Percentiles rank a stretch among this genome's conserved stretches.
Conservation (phyloP, 2,797 vertebrate genomes). For the Hemitrygon akajei region DNA sequence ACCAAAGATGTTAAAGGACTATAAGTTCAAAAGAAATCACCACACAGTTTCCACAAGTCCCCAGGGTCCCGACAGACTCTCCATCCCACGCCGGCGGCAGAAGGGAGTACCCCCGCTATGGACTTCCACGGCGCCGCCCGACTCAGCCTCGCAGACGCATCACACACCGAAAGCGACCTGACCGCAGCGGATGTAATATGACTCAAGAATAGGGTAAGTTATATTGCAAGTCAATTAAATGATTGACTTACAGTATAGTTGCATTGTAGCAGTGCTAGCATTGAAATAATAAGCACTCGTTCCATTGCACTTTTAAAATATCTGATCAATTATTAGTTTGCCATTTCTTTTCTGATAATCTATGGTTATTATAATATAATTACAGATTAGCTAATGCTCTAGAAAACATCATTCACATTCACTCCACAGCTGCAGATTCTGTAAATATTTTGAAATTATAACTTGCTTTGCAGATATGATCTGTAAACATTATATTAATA, state of each 20-base stretch:
- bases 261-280: neutral
- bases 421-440: neutral
- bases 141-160: no score
- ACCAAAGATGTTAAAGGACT: no score
- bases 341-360: neutral
- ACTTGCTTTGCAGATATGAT: neutral
- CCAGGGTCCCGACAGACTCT: no score
- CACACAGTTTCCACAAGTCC: no score
- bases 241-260: neutral
- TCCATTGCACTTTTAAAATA: neutral
- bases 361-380: neutral
- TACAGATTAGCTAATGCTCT: neutral
- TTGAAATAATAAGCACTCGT: neutral
- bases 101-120: no score
- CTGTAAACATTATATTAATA: neutral
- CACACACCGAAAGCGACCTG: no score
- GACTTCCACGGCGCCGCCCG: no score
- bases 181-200: no score
- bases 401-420: neutral
- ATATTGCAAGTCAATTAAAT: neutral
- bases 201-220: neutral
- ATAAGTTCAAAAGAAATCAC: no score
- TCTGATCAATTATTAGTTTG: no score
- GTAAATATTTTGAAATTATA: neutral
- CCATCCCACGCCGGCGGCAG: no score